Evolutionary conservation across 2,888 invertebrate species (phyloP).

Genomic region (Eurytoma californica): DNA sequence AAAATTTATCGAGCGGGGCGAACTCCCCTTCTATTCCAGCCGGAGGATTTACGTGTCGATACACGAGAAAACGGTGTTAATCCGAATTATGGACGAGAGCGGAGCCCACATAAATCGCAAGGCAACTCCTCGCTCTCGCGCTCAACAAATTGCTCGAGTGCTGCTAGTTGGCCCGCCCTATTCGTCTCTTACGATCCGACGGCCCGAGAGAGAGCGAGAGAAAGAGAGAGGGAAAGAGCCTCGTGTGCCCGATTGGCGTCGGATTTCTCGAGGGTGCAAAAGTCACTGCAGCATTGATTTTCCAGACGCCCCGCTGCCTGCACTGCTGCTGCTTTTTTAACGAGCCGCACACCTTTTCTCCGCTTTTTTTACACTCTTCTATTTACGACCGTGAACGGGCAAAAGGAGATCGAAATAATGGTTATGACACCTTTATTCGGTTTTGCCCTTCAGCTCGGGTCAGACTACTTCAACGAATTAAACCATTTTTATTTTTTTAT

Average conservation of each 20-base stretch:
- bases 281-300: constrained; percentile 53
- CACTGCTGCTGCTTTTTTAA: constrained; percentile 13
- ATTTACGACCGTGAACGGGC: constrained; percentile 8
- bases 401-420: constrained; percentile 11
- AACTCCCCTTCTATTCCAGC: not conserved
- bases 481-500: too few species aligned
- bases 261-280: constrained; percentile 48
- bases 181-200: constrained; percentile 40
- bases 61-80: constrained; percentile 59
- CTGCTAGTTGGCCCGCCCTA: constrained; percentile 49
- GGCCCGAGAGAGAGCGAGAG: constrained; percentile 17
- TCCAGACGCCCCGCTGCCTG: constrained; percentile 13
- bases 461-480: too few species aligned
- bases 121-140: constrained; percentile 47
- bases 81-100: constrained; percentile 59
- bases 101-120: constrained; percentile 58
- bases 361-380: not conserved
- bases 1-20: constrained; percentile 51
- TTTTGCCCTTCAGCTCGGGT: not conserved
- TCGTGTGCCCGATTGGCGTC: constrained; percentile 26
- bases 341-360: not conserved
- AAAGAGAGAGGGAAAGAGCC: constrained; percentile 26
- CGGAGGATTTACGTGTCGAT: constrained; percentile 59
- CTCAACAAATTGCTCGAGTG: constrained; percentile 55
- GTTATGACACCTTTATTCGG: not conserved